A percentile compares a stretch with the other conserved stretches of the same genome.
Evolutionary conservation across 2,888 invertebrate species (phyloP).

Genomic region (Diaperis boleti): DNA sequence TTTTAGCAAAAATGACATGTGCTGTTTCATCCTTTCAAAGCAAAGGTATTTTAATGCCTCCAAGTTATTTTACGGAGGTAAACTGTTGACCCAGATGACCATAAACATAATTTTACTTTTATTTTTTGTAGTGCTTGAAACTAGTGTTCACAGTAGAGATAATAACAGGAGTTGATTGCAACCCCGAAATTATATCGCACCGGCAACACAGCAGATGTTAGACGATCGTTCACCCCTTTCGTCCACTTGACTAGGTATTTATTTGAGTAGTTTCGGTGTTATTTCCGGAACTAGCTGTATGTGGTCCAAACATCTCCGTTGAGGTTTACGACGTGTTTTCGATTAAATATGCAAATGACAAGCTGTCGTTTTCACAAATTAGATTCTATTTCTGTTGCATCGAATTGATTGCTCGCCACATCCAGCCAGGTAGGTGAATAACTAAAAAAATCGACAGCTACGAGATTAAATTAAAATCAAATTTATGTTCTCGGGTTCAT

Average conservation of each 20-base stretch:
- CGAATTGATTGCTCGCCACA: not conserved
- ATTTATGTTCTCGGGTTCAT: constrained; percentile 39
- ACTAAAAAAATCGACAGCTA: constrained; percentile 25
- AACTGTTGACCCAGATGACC: constrained; percentile 2
- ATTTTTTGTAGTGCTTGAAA: not conserved
- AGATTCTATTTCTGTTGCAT: not conserved
- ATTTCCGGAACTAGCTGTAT: constrained; percentile 7
- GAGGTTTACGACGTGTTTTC: constrained; percentile 25
- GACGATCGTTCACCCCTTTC: constrained; percentile 22
- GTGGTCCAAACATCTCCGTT: constrained; percentile 11
- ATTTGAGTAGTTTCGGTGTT: constrained; percentile 3
- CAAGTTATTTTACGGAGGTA: not conserved
- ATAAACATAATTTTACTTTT: constrained; percentile 7
- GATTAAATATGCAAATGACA: constrained; percentile 37
- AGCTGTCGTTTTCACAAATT: constrained; percentile 30
- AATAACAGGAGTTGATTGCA: constrained; percentile 6
- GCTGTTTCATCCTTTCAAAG: not conserved
- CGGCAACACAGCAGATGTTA: constrained; percentile 17
- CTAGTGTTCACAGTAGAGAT: constrained; percentile 5
- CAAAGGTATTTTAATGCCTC: not conserved
- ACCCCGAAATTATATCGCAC: constrained; percentile 6
- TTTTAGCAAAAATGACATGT: not conserved
- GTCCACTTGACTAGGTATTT: not conserved
- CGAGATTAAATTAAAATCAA: constrained; percentile 42
- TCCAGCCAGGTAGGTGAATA: constrained; percentile 20